phyloP scores from a whole-genome alignment of 2,113 vertebrate species.

The Arothron firmamentum region DNA sequence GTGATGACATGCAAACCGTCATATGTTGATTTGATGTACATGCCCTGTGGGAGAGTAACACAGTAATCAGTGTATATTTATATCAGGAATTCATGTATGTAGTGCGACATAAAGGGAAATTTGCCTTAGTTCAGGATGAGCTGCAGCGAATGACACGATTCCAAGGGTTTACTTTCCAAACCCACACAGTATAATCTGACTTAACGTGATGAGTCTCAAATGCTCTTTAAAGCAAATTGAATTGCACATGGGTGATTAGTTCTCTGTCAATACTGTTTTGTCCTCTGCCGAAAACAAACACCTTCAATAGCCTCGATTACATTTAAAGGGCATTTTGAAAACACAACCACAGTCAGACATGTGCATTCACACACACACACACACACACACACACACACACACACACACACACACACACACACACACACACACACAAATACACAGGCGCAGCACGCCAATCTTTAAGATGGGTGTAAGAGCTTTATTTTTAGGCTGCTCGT shows the following conservation, averaged over 20 bases:
- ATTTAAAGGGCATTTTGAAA: constrained; percentile 32
- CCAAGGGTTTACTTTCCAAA: constrained; percentile 2
- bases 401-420: constrained; percentile 33
- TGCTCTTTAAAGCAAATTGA: constrained; percentile 30
- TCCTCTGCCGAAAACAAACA: not conserved
- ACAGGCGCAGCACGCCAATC: constrained; percentile 47
- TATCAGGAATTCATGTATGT: constrained; percentile 1
- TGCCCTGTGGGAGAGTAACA: constrained; percentile 74
- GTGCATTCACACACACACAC: constrained; percentile 26
- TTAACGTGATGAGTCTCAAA: constrained; percentile 3
- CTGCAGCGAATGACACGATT: not conserved
- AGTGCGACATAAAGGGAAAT: constrained; percentile 7
- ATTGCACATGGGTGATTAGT: constrained; percentile 39
- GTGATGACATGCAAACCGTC: constrained; percentile 93
- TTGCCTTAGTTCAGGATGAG: constrained; percentile 11
- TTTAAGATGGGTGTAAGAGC: constrained; percentile 53
- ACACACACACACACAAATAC: constrained; percentile 26
- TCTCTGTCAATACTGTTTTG: constrained; percentile 32
- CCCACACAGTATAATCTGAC: not conserved
- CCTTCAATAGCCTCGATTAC: constrained; percentile 24
- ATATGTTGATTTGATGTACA: constrained; percentile 97
- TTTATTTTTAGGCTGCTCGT: constrained; percentile 70
- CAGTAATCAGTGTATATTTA: too few relatives aligned
- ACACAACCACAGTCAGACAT: constrained; percentile 8
- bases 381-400: constrained; percentile 33